Evolutionary conservation across 2,888 invertebrate genomes (phyloP).

Genomic region (Drosophila recens): DNA sequence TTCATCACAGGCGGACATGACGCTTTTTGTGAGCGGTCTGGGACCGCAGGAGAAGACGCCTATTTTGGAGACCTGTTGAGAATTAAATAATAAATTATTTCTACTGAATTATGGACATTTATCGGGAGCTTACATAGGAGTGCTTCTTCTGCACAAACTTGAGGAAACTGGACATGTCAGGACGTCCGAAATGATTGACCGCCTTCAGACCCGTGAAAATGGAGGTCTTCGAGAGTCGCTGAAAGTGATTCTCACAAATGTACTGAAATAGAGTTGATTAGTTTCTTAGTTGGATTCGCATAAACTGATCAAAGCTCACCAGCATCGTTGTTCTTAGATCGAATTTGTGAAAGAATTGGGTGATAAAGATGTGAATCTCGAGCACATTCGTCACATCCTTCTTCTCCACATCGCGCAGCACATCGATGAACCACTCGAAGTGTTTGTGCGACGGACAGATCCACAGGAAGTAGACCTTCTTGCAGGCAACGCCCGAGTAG

Average conservation of each 20-base stretch:
- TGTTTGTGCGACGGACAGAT: slow-evolving; percentile 99
- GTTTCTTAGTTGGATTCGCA: neutral
- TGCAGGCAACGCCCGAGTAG: slow-evolving; percentile 98
- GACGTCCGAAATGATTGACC: slow-evolving; percentile 98
- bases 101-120: neutral
- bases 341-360: slow-evolving; percentile 99
- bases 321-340: slow-evolving; percentile 98
- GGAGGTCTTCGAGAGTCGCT: slow-evolving; percentile 95
- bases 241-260: slow-evolving; percentile 99
- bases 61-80: slow-evolving; percentile 95
- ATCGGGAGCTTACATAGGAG: slow-evolving; percentile 91
- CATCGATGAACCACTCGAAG: slow-evolving; percentile 99
- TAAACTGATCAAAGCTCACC: slow-evolving; percentile 87
- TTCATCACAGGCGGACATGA: slow-evolving; percentile 98
- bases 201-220: slow-evolving; percentile 98
- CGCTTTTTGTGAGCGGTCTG: slow-evolving; percentile 97
- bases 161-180: slow-evolving; percentile 98
- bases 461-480: slow-evolving; percentile 99
- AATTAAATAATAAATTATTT: neutral
- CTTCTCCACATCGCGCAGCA: slow-evolving; percentile 95
- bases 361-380: slow-evolving; percentile 99
- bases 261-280: slow-evolving; percentile 88
- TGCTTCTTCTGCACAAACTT: slow-evolving; percentile 98
- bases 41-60: slow-evolving; percentile 99
- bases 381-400: slow-evolving; percentile 98